Conservation (phyloP, 2,113 vertebrate genomes). For the Rhea pennata region DNA sequence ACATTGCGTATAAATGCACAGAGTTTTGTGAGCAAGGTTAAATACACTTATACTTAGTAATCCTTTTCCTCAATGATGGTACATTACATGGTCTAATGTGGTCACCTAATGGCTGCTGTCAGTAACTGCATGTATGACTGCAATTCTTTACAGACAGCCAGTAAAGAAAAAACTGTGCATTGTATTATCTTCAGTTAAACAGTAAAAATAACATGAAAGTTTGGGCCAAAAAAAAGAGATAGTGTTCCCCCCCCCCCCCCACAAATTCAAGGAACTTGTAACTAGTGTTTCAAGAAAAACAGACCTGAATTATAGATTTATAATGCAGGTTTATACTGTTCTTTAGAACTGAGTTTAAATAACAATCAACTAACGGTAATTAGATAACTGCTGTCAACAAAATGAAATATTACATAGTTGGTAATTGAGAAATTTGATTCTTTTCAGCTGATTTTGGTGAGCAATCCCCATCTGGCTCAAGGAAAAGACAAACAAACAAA, state of each 20-base stretch:
- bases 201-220: background rate
- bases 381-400: conserved; percentile 11
- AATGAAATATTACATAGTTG: conserved; percentile 4
- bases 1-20: background rate
- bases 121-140: conserved; percentile 54
- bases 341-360: background rate
- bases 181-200: background rate
- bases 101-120: conserved; percentile 73
- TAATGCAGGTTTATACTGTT: background rate
- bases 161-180: background rate
- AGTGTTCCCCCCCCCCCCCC: too few relatives aligned
- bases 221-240: background rate
- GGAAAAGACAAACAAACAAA: background rate
- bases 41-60: background rate
- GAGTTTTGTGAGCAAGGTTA: background rate
- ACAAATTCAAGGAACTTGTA: too few relatives aligned
- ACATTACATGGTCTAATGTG: conserved; percentile 72
- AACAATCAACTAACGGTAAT: conserved; percentile 10
- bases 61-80: background rate
- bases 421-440: conserved; percentile 39
- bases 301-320: background rate
- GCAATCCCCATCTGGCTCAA: background rate
- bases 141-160: background rate
- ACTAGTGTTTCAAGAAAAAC: background rate
- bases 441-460: background rate